Evolutionary conservation across 2,113 vertebrate genomes (phyloP), one percentile per base, ranked within the genome.

Genomic region (Eleginops maclovinus): DNA sequence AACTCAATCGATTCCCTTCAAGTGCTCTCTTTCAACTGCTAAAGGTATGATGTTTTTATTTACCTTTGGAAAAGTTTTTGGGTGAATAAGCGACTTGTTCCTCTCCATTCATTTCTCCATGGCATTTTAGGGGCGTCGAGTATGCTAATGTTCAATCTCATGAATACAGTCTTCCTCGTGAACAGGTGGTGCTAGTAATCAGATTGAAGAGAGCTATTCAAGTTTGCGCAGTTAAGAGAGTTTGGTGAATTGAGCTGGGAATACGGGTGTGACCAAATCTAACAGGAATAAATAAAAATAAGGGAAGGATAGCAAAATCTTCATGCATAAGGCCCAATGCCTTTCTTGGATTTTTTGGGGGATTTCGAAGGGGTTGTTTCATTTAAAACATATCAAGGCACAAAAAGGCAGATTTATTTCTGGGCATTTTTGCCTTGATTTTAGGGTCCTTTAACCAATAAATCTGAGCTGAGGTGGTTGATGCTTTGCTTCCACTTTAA

Each of bases 401-500:
- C 26, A 36, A 16, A 40, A 61, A 44, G 0, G 40, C 40, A 10
- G 50, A 7, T 41, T 36, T 36, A 36, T 40, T 50, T 17, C 46
- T 9, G 13, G 4, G 9, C 1, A 24, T 72, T 60, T 66, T 65
- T 67, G 2, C 13, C 19, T 71, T 47, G 3, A 62, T 72, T 77
- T 47, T 28, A 46, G 40, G 9, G 1, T 47, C 56, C 26, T 56
- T 49, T 21, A 40, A 24, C 47, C 58, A 19, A 53, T 50, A 44
- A 74, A 78, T 24, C 28, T 17, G 22, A 72, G 28, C 40, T 55
- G 21, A 24, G 4, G 24, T 72, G 50, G 36, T 46, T 56, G 13
- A 3, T 22, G 13, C 44, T 64, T 36, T 58, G 6, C 36, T 14
- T 73, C 50, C n/a, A n/a, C n/a, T n/a, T n/a, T n/a, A n/a, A n/a